Base-by-base conservation (phyloP, 2,888 invertebrate species). In the Colostygia pectinataria region DNA sequence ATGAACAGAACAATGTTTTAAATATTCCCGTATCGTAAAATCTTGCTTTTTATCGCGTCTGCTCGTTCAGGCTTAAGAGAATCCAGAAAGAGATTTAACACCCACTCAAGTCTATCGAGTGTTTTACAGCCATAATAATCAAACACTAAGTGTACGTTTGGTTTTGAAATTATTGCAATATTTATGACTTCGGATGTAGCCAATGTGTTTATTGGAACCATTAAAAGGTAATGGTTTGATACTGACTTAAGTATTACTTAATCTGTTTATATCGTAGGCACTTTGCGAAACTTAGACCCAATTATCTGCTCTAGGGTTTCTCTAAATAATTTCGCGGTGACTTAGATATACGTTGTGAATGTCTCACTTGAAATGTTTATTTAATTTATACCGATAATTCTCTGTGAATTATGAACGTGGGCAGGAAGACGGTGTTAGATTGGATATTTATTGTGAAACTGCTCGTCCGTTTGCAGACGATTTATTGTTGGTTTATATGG, bases 381-480 rank as follows among this genome's bases (percentile, higher is more conserved):
- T 86, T 86, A 82, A 84, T 88, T 82, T 82, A 86, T 84, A 80
- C 81, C 74, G 78, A 86, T 87, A 85, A 83, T 76, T 88, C 82
- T 80, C 73, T 58, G 71, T 83, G 81, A 88, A 81, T 85, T 86
- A 88, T 85, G 78, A 65, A 75, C 79, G 83, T 83, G 80, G 83
- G 83, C 80, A 80, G 85, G 83, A 86, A 85, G 84, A 80, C 80
- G 80, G 80, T 79, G 84, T 85, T 80, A 80, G 82, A 84, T 85
- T 74, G 76, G 76, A 83, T 85, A 85, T 85, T 82, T 86, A 84
- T 85, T 80, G 80, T 84, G 80, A 75, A 77, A 77, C 80, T 74
- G 66, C 71, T 77, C 78, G 73, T 81, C 78, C 79, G 77, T 82
- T 84, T 82, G 74, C 66, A 66, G 57, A 77, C 72, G 74, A 86